These are phyloP conservation scores for Hipparchia sbordonii DNA, from an alignment of 2,888 invertebrate genomes.

Conservation along the genomic window DNA sequence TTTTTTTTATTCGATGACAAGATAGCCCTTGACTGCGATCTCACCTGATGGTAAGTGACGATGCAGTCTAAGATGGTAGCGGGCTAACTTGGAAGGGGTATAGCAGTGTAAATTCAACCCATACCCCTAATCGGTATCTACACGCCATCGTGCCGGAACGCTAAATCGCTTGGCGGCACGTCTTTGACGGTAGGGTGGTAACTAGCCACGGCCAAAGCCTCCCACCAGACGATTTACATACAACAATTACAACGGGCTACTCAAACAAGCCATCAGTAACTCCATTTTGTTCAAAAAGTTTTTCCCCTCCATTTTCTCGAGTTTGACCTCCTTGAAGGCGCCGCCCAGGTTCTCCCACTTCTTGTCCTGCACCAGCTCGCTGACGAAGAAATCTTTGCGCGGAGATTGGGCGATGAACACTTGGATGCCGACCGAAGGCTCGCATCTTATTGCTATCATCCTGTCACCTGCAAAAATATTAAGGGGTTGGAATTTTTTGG, in stretches of 20 bases:
- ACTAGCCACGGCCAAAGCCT: too few relatives aligned
- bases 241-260: constrained; percentile 87
- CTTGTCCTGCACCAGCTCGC: constrained; percentile 92
- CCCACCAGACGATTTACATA: too few relatives aligned
- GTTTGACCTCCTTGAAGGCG: constrained; percentile 92
- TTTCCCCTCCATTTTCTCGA: constrained; percentile 97
- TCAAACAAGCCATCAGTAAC: constrained; percentile 94
- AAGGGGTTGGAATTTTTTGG: background rate
- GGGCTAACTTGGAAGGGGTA: too few relatives aligned
- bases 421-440: constrained; percentile 93
- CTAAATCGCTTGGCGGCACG: too few relatives aligned
- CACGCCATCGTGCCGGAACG: too few relatives aligned
- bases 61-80: too few relatives aligned
- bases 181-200: too few relatives aligned
- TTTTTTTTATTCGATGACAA: too few relatives aligned
- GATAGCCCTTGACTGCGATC: too few relatives aligned
- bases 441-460: constrained; percentile 95
- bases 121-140: too few relatives aligned
- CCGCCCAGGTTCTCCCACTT: constrained; percentile 98
- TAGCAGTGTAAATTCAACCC: too few relatives aligned
- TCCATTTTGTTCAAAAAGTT: constrained; percentile 99
- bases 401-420: constrained; percentile 95
- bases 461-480: constrained; percentile 81
- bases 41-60: too few relatives aligned
- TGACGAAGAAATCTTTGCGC: constrained; percentile 93